phyloP scores from a whole-genome alignment of 64 coral and sea anemone species.

The Acropora yongei region DNA sequence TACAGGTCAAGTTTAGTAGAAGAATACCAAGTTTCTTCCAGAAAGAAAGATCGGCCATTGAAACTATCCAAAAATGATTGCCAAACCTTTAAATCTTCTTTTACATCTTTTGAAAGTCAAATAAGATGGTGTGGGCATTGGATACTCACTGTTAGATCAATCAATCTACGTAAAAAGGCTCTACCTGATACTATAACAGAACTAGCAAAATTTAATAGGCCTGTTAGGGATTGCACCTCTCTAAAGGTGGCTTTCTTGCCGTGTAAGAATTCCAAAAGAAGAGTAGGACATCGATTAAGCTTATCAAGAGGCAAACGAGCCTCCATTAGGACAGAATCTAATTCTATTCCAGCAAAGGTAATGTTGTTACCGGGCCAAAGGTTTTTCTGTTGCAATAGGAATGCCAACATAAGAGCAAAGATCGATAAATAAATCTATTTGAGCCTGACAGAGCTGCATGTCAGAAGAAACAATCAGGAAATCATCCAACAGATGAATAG shows the following conservation, averaged over 20 bases:
- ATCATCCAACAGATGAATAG: neutral
- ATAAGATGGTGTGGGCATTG: neutral
- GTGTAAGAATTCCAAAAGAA: neutral
- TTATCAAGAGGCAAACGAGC: neutral
- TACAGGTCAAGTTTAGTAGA: slow-evolving; percentile 10
- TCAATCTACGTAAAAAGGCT: neutral
- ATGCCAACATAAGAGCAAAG: neutral
- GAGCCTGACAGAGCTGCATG: neutral
- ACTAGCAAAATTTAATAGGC: slow-evolving; percentile 28
- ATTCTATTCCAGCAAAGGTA: neutral
- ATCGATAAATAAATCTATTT: neutral
- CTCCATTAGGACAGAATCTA: neutral
- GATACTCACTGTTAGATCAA: neutral
- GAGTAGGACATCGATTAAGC: neutral
- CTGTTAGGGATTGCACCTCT: neutral
- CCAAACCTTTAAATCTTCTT: slow-evolving; percentile 38
- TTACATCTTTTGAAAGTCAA: neutral
- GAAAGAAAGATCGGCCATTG: neutral
- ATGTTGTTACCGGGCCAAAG: neutral
- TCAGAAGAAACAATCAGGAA: neutral
- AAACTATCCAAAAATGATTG: neutral
- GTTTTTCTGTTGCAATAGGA: neutral
- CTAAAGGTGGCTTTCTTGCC: neutral
- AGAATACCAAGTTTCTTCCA: neutral
- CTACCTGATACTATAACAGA: neutral